A percentile compares a stretch with the other conserved stretches of the same genome.
Evolutionary conservation across 2,797 vertebrate genomes (phyloP).

Genomic region (Myotis pilosus): DNA sequence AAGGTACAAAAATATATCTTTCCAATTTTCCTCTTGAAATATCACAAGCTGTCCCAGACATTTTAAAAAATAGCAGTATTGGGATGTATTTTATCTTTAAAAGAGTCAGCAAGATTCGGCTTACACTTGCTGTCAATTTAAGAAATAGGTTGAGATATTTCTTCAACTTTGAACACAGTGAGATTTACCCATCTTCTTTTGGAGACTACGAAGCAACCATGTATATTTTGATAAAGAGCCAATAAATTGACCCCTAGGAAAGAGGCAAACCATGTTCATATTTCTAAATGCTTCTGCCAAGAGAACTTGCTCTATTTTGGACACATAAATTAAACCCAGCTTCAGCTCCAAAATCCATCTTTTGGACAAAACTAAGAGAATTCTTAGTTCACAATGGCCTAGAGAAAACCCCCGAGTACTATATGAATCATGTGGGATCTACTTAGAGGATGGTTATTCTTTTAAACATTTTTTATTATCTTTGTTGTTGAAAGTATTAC

Average conservation of each 20-base stretch:
- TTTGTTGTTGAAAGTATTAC: no score
- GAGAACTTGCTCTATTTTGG: not conserved
- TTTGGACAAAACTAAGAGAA: not conserved
- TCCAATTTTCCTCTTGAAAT: conserved; percentile 68
- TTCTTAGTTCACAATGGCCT: not conserved
- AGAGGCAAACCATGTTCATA: not conserved
- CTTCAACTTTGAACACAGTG: conserved; percentile 39
- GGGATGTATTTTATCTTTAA: conserved; percentile 49
- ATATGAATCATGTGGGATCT: not conserved
- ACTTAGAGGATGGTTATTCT: not conserved
- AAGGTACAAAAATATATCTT: conserved; percentile 56
- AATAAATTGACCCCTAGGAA: conserved; percentile 22
- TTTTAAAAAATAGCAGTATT: conserved; percentile 53
- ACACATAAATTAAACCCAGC: not conserved
- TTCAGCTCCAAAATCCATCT: conserved; percentile 26
- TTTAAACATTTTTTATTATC: not conserved
- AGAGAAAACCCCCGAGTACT: not conserved
- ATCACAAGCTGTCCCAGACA: conserved; percentile 54
- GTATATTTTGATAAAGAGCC: conserved; percentile 43
- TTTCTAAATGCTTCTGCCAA: conserved; percentile 27
- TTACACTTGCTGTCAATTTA: conserved; percentile 55
- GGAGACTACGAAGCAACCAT: conserved; percentile 25
- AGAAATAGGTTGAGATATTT: conserved; percentile 47
- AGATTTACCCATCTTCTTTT: conserved; percentile 20
- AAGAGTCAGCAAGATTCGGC: conserved; percentile 37